Conservation (phyloP, 2,797 vertebrate species). For the Triplophysa bombifrons region DNA sequence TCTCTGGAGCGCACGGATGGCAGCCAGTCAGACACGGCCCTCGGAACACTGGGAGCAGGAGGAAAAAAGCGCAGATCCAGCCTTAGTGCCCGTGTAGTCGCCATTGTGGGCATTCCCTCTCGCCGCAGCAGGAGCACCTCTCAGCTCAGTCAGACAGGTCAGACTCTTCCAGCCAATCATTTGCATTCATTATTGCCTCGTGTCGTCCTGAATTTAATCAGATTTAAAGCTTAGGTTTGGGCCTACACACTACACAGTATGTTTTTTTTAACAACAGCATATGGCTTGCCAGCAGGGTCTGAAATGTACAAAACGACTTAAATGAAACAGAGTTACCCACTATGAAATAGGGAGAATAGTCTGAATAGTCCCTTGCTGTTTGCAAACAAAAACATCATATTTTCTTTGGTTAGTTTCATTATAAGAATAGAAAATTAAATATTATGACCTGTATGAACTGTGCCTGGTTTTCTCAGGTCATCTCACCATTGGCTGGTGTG, state of each 20-base stretch:
- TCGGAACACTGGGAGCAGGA: constrained; percentile 86
- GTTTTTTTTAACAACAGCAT: background rate
- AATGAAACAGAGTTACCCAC: background rate
- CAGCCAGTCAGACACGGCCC: constrained; percentile 97
- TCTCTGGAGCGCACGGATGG: constrained; percentile 93
- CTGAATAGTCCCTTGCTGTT: background rate
- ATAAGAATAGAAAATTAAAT: too few species aligned
- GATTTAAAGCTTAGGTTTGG: background rate
- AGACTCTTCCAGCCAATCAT: constrained; percentile 31
- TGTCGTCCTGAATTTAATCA: background rate
- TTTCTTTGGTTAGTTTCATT: too few species aligned
- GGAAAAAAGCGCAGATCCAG: constrained; percentile 95
- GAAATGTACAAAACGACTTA: background rate
- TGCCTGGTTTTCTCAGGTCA: background rate
- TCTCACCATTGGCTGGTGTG: background rate
- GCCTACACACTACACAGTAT: background rate
- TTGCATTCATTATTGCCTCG: background rate
- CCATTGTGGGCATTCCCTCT: constrained; percentile 87
- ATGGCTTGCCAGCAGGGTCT: background rate
- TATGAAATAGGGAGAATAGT: background rate
- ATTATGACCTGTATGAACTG: too few species aligned
- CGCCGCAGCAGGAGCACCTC: constrained; percentile 95
- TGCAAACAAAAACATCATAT: too few species aligned
- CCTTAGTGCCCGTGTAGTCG: constrained; percentile 94
- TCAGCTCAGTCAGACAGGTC: constrained; percentile 95